A percentile compares a stretch with the other conserved stretches of the same genome.
Conservation (phyloP, 2,888 invertebrate genomes). For the Aleiodes leptofemur region DNA sequence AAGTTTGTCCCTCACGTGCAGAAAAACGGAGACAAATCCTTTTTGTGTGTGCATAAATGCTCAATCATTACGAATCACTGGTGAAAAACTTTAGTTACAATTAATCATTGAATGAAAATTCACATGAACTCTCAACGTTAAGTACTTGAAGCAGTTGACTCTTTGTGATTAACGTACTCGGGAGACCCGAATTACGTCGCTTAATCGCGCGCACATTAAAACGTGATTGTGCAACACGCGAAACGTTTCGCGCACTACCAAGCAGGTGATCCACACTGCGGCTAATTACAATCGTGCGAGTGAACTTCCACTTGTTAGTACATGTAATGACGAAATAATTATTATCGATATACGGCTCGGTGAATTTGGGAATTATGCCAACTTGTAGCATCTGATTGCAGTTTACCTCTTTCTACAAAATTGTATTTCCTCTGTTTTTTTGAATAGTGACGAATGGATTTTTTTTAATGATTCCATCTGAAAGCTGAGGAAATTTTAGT, state of each 20-base stretch:
- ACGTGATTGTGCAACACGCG: conserved; percentile 48
- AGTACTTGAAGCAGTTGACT: conserved; percentile 28
- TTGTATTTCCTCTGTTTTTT: not conserved
- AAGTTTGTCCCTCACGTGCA: conserved; percentile 29
- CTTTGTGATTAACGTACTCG: conserved; percentile 42
- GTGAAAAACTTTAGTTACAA: conserved; percentile 39
- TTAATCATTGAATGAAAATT: conserved; percentile 42
- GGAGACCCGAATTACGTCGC: conserved; percentile 40
- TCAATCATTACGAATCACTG: conserved; percentile 16
- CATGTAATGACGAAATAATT: conserved; percentile 40
- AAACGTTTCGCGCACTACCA: conserved; percentile 44
- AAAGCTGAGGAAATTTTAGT: too few relatives aligned
- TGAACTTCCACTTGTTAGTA: conserved; percentile 30
- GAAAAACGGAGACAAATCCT: conserved; percentile 16
- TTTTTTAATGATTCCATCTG: too few relatives aligned
- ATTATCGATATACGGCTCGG: conserved; percentile 26
- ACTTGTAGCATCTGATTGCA: not conserved
- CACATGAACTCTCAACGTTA: conserved; percentile 21
- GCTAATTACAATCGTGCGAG: conserved; percentile 47
- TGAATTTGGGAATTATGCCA: conserved; percentile 6
- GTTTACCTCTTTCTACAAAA: not conserved
- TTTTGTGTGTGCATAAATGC: not conserved
- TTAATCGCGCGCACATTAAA: conserved; percentile 48
- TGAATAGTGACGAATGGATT: too few relatives aligned
- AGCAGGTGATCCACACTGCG: conserved; percentile 42